Evolutionary conservation across 2,797 vertebrate species (phyloP).

Genomic region (Tokudaia muenninki): DNA sequence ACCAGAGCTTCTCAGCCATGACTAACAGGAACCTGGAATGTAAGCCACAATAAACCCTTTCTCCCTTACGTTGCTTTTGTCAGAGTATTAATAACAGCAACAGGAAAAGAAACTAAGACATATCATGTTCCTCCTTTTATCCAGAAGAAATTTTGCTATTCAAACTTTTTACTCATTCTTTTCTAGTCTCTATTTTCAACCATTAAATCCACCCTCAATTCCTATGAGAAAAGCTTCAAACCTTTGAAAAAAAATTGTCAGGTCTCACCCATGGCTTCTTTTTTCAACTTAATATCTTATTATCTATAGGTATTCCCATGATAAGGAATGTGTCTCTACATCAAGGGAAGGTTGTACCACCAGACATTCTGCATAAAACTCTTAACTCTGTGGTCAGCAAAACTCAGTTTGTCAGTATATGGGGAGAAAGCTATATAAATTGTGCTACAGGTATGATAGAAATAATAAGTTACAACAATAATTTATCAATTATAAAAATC

Average conservation of each 20-base stretch:
- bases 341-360: neutral
- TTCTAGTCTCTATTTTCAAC: neutral
- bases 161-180: slow-evolving; percentile 21
- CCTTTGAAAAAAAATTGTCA: neutral
- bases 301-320: neutral
- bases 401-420: slow-evolving; percentile 7
- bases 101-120: neutral
- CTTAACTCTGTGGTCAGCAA: neutral
- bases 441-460: neutral
- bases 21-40: neutral
- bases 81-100: neutral
- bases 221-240: neutral
- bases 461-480: neutral
- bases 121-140: neutral
- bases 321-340: neutral
- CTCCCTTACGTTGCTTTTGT: neutral
- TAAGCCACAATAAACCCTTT: neutral
- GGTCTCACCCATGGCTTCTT: neutral
- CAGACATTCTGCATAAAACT: neutral
- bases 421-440: neutral
- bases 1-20: no score
- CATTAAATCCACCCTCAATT: neutral
- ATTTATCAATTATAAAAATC: neutral
- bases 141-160: neutral
- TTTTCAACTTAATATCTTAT: neutral